Evolutionary conservation across 2,888 invertebrate genomes (phyloP).

Genomic region (Herminia tarsipennalis): DNA sequence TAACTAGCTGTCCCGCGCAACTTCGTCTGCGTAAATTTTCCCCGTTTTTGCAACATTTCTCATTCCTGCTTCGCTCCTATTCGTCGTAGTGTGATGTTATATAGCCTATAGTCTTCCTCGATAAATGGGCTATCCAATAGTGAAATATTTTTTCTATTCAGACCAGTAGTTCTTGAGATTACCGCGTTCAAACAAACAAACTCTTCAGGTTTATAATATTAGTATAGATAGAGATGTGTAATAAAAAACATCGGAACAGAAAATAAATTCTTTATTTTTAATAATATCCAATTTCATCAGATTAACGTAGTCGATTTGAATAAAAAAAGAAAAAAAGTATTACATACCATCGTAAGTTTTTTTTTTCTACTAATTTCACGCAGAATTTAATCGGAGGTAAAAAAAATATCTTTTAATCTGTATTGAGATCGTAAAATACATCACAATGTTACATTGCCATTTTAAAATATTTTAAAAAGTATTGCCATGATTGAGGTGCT

Average conservation of each 20-base stretch:
- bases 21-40: no score
- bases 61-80: no score
- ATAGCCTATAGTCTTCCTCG: no score
- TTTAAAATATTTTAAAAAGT: conserved; percentile 57
- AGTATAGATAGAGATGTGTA: no score
- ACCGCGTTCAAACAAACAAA: no score
- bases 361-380: conserved; percentile 33
- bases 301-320: conserved; percentile 69
- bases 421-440: conserved; percentile 81
- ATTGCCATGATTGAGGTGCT: conserved; percentile 61
- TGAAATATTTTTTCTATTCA: no score
- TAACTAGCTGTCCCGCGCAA: no score
- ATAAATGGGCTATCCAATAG: no score
- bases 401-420: conserved; percentile 58
- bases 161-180: no score
- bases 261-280: conserved; percentile 84
- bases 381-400: conserved; percentile 49
- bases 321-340: conserved; percentile 47
- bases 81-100: no score
- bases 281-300: conserved; percentile 82
- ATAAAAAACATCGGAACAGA: conserved; percentile 74
- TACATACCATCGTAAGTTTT: conserved; percentile 40
- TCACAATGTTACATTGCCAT: conserved; percentile 71
- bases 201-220: no score
- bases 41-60: no score